Base-by-base conservation (phyloP, 2,113 vertebrate genomes). In the Clarias gariepinus region DNA sequence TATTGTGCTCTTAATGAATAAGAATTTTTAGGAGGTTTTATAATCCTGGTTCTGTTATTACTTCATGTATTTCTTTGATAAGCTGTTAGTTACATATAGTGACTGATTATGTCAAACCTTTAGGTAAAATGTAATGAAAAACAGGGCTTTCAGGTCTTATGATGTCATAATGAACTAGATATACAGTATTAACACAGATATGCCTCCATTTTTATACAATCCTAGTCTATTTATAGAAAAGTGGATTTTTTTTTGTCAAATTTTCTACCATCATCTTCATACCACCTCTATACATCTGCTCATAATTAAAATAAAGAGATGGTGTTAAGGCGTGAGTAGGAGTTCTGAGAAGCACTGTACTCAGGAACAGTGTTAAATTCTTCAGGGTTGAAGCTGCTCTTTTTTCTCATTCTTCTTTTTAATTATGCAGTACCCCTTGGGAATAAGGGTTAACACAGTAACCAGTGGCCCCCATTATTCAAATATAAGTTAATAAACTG, bases 221-320 rank as follows among this genome's bases (percentile, higher is more conserved):
- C 8, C 21, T 0, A 74, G 9, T 11, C 74, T n/a, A 2, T 9
- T 36, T 69, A 21, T 25, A 36, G 53, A 52, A 64, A 63, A 53
- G 28, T 68, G n/a, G 36, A 12, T 13, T 23, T 3, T 47, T 47
- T 12, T 57, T 58, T 2, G 1, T 7, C 25, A 7, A 55, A 15
- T 11, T 15, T 28, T 3, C 74, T 76, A 57, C 47, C 23, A 76
- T 15, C 2, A 76, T 74, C 25, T 57, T 73, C 19, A 83, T 30
- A 73, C 7, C 30, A 80, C 81, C 52, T 68, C 84, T 82, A 19
- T 85, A 85, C 87, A 91, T 90, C 88, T 91, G 84, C 79, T 89
- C 23, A 1, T 9, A 78, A 58, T 89, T 18, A 21, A 89, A 85
- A 91, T 63, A 89, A 87, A 87, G 47, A 82, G n/a, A n/a, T 53